Conservation (phyloP, 2,113 vertebrate genomes). For the Sylvietta virens region DNA sequence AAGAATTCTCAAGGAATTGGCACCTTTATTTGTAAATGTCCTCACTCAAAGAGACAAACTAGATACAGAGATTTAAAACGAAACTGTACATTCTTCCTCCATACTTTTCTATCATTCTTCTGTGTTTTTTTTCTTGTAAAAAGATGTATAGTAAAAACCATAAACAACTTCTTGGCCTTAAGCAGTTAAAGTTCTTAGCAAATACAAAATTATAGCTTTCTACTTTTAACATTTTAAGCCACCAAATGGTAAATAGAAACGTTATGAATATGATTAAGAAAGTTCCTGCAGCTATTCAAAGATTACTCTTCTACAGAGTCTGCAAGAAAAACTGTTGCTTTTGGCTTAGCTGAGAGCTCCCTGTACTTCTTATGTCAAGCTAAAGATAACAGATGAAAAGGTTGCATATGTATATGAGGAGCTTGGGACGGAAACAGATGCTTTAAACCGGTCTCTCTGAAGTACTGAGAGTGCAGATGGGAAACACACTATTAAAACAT, state of each 20-base stretch:
- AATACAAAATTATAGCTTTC: neutral
- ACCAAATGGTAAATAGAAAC: neutral
- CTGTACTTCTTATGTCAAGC: neutral
- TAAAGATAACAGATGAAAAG: constrained; percentile 34
- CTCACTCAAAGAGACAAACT: neutral
- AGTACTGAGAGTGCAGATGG: neutral
- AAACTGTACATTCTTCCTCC: neutral
- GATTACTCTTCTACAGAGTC: neutral
- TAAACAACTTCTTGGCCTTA: neutral
- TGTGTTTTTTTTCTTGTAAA: neutral
- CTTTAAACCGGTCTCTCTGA: neutral
- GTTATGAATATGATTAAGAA: neutral
- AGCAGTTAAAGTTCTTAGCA: neutral
- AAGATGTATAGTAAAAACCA: neutral
- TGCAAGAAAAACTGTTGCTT: neutral
- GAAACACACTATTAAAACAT: neutral
- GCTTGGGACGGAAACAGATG: constrained; percentile 20
- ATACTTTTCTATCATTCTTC: neutral
- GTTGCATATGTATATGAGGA: neutral
- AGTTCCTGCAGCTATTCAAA: constrained; percentile 13
- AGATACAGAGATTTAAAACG: neutral
- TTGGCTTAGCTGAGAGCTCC: neutral
- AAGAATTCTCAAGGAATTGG: neutral
- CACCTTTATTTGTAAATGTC: neutral
- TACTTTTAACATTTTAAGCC: neutral